These are phyloP conservation scores for Cabera pusaria DNA, from an alignment of 2,888 invertebrate genomes.

Conservation along the genomic window DNA sequence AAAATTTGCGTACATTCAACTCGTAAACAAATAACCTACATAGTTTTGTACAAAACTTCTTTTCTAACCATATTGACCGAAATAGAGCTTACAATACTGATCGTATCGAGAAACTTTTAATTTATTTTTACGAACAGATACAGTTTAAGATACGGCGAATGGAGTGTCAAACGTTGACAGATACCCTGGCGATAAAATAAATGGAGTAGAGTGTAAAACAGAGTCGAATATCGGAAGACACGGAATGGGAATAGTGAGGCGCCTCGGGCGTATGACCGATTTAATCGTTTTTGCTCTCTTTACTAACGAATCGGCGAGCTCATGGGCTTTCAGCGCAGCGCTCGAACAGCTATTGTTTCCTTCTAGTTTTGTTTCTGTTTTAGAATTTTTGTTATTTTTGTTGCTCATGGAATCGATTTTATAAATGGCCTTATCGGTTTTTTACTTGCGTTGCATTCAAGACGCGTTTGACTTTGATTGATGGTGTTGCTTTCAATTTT, in stretches of 20 bases:
- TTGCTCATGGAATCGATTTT: slow-evolving; percentile 48
- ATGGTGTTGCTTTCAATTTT: not conserved
- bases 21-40: too few relatives aligned
- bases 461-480: not conserved
- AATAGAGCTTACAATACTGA: slow-evolving; percentile 11
- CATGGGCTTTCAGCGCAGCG: slow-evolving; percentile 56
- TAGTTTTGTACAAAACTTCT: too few relatives aligned
- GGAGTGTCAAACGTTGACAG: slow-evolving; percentile 32
- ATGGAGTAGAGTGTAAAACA: slow-evolving; percentile 33
- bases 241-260: slow-evolving; percentile 34
- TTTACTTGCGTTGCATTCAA: not conserved
- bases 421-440: slow-evolving; percentile 17
- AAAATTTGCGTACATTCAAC: too few relatives aligned
- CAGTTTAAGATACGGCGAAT: slow-evolving; percentile 28
- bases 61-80: not conserved
- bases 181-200: slow-evolving; percentile 31
- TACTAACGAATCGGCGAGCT: slow-evolving; percentile 59
- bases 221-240: slow-evolving; percentile 42
- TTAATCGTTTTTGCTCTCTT: slow-evolving; percentile 56
- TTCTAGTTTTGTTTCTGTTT: slow-evolving; percentile 48
- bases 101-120: slow-evolving; percentile 28
- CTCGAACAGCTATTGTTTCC: slow-evolving; percentile 59
- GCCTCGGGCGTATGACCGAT: slow-evolving; percentile 38
- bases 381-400: slow-evolving; percentile 45
- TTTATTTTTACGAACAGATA: slow-evolving; percentile 26